Base-by-base conservation (phyloP, 1,140 invertebrate genomes). In the Drosophila biarmipes region DNA sequence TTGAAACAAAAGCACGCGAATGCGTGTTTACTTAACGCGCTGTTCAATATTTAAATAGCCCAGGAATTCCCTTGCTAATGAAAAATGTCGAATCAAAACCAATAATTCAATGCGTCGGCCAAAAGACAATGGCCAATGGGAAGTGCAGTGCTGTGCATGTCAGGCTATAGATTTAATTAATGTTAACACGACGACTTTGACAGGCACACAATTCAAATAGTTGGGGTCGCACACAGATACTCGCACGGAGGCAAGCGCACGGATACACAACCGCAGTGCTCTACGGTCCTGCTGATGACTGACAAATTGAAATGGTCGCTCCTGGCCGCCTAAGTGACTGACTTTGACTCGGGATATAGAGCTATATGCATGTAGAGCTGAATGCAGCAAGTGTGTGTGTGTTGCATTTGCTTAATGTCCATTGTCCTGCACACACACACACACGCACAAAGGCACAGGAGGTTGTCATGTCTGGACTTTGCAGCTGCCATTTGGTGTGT, bases 111-210 rank as follows among this genome's bases (percentile, higher is more conserved):
- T 61, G 37, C 12, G 35, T 15, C 4, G 27, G 27, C 12, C 34
- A 12, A 14, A 27, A 24, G 19, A 54, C 38, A 56, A 67, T 40
- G 37, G n/a, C n/a, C 17, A 43, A 19, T 19, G 69, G 57, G 42
- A 59, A 52, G 52, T 53, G 68, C 19, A 45, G 66, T 38, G 48
- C 68, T 69, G 67, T 48, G 53, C 73, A 61, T 77, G 82, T 63
- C 63, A 74, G 59, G 56, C 79, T 72, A 82, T 89, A 72, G 82
- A 86, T 86, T 86, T 86, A 87, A 86, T 89, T 86, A 86, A 86
- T 86, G 84, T 86, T 86, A 89, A 89, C 82, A 89, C 82, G 82
- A 81, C 59, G 81, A 89, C 79, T 84, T 84, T 89, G 82, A 86
- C 82, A 86, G 75, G 74, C 84, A 78, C 64, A 86, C 80, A 89